Conservation (phyloP, 2,888 invertebrate species). For the Lithosia quadra region DNA sequence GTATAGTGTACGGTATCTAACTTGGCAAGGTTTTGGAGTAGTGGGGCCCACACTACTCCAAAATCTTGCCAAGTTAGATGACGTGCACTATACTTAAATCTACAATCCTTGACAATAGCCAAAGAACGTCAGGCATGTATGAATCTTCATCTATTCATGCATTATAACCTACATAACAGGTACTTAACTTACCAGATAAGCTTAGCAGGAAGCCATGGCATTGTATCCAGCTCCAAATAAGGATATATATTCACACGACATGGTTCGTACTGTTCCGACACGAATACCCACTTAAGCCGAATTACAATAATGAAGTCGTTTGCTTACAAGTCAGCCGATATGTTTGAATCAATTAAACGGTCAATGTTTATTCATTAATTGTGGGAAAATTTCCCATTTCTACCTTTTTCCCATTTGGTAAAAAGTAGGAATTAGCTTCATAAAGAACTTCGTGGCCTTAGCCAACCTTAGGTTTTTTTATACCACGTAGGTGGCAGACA, state of each 20-base stretch:
- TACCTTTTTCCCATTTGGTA: no score
- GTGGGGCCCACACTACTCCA: no score
- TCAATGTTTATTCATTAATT: neutral
- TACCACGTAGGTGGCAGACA: no score
- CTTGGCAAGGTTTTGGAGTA: no score
- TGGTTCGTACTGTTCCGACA: slow-evolving; percentile 26
- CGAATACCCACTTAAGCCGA: slow-evolving; percentile 44
- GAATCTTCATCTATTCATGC: neutral
- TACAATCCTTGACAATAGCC: neutral
- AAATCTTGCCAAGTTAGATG: no score
- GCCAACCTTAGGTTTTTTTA: no score
- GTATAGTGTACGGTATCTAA: no score
- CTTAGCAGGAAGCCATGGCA: neutral
- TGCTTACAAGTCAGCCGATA: slow-evolving; percentile 29
- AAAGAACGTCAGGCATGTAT: no score
- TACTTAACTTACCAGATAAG: neutral
- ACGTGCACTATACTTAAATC: no score
- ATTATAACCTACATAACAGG: neutral
- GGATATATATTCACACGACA: neutral
- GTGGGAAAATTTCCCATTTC: neutral
- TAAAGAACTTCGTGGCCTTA: no score
- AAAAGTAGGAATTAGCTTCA: no score
- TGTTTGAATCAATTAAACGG: slow-evolving; percentile 23
- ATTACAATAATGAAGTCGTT: slow-evolving; percentile 43
- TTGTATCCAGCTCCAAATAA: neutral